Conservation (phyloP, 2,113 vertebrate genomes). For the Petaurus breviceps region DNA sequence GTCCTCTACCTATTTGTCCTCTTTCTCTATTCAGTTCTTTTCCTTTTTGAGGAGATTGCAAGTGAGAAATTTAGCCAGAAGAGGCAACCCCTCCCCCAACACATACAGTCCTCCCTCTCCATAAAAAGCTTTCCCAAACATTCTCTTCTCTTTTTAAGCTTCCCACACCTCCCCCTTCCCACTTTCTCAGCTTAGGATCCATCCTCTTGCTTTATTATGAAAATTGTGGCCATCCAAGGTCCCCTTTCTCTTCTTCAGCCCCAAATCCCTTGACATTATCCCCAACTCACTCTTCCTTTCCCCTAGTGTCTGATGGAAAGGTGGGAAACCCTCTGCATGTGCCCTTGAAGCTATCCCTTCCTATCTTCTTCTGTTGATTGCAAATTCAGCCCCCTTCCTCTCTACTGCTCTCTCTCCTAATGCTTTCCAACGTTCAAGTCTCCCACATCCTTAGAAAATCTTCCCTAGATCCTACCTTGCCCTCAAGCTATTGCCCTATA, state of each 20-base stretch:
- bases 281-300: neutral
- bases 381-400: neutral
- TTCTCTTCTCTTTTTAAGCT: neutral
- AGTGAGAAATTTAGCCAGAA: neutral
- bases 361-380: neutral
- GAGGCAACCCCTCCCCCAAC: neutral
- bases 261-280: neutral
- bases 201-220: neutral
- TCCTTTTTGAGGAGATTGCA: neutral
- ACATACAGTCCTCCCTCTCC: neutral
- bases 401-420: neutral
- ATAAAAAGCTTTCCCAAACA: neutral
- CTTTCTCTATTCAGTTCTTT: neutral
- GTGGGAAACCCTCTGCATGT: neutral
- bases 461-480: neutral
- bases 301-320: neutral
- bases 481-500: neutral
- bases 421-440: neutral
- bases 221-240: neutral
- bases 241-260: neutral
- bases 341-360: neutral
- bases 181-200: neutral
- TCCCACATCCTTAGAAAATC: neutral
- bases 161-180: neutral
- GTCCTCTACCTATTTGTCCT: no score